These are phyloP conservation scores for Tupaia chinensis DNA, from an alignment of 2,113 vertebrate genomes.

Conservation along the genomic window DNA sequence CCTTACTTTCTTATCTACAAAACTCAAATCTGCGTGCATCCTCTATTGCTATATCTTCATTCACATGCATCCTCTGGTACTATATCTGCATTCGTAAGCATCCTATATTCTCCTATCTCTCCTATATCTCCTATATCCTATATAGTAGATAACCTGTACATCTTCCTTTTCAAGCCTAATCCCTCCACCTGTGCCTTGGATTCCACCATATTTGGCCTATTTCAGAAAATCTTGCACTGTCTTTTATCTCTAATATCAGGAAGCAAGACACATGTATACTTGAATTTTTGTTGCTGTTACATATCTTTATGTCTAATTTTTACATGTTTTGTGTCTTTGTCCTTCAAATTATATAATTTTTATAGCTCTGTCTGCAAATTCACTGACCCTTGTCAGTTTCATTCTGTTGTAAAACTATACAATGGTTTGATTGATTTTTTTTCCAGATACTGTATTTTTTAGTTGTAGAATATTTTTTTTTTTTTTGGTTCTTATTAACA, in stretches of 20 bases:
- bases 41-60: neutral
- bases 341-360: neutral
- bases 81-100: neutral
- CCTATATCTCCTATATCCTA: no score
- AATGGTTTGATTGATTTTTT: neutral
- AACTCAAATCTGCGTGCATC: slow-evolving; percentile 3
- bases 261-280: neutral
- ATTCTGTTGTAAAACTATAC: neutral
- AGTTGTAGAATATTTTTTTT: neutral
- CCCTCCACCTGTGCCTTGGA: neutral
- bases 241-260: neutral
- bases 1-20: neutral
- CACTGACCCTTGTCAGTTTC: neutral
- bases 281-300: neutral
- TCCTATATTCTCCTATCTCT: neutral
- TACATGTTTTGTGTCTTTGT: neutral
- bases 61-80: neutral
- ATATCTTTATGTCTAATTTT: neutral
- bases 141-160: neutral
- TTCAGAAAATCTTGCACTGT: neutral
- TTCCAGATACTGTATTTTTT: neutral
- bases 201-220: neutral
- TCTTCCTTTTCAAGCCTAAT: neutral
- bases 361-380: neutral
- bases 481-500: neutral